Evolutionary conservation across 2,113 vertebrate genomes (phyloP).

Genomic region (Donacobius atricapilla): DNA sequence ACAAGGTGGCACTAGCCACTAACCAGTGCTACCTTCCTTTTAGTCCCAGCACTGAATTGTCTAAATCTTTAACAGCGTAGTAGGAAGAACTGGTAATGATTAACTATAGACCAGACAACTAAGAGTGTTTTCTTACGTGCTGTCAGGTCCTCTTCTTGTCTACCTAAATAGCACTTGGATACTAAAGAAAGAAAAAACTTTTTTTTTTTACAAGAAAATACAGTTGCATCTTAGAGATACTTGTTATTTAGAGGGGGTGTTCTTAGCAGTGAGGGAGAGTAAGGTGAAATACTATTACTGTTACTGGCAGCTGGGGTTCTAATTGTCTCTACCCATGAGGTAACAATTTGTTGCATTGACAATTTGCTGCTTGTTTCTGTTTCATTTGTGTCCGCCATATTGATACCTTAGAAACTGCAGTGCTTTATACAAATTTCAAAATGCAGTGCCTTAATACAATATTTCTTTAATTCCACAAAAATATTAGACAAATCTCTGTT

Average conservation of each 20-base stretch:
- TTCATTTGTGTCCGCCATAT: background rate
- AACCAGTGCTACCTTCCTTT: background rate
- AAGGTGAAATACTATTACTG: background rate
- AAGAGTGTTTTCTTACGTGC: background rate
- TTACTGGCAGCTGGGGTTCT: background rate
- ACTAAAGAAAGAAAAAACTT: background rate
- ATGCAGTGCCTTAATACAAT: background rate
- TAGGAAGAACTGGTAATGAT: background rate
- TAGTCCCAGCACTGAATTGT: background rate
- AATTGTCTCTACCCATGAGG: background rate
- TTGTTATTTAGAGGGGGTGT: background rate
- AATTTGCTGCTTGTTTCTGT: background rate
- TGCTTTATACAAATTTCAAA: background rate
- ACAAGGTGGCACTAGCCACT: constrained; percentile 56
- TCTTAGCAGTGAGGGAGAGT: background rate
- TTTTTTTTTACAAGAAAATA: background rate
- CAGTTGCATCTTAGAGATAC: background rate
- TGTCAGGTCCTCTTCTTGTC: background rate
- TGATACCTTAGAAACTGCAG: background rate
- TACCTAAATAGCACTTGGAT: background rate
- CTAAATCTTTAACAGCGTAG: background rate
- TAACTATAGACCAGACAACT: background rate
- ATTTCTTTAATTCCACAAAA: background rate
- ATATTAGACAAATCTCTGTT: background rate
- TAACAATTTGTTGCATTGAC: background rate